Percentiles rank a stretch among this genome's conserved stretches.
phyloP scores from a whole-genome alignment of 2,888 invertebrate genomes.

The Octonoba sinensis region DNA sequence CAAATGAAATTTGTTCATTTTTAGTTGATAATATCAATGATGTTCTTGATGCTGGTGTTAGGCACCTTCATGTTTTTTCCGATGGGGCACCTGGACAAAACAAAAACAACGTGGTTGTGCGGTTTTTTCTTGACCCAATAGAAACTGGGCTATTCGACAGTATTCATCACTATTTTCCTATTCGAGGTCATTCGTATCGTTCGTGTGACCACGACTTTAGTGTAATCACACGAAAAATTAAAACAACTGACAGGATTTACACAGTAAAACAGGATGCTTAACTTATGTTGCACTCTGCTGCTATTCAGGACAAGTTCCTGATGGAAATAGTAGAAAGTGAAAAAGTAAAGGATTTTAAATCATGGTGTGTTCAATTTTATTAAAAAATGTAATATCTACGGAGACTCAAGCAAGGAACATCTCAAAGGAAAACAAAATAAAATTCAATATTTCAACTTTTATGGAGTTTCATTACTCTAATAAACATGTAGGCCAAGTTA shows the following conservation, averaged over 20 bases:
- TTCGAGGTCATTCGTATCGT: conserved; percentile 4
- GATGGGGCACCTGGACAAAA: background rate
- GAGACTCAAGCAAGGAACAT: conserved; percentile 5
- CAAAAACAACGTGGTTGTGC: background rate
- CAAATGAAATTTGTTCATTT: no score
- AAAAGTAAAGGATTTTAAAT: conserved; percentile 11
- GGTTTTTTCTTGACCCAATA: background rate
- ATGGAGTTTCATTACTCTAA: no score
- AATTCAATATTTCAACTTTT: no score
- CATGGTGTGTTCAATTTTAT: background rate
- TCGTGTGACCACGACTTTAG: no score
- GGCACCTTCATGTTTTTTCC: background rate
- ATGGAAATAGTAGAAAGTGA: conserved; percentile 10
- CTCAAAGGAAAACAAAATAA: background rate
- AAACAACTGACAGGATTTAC: conserved; percentile 8
- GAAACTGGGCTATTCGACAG: conserved; percentile 7
- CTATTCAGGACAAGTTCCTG: conserved; percentile 5
- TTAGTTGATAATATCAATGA: no score
- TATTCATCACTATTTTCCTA: conserved; percentile 9
- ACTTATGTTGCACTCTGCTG: conserved; percentile 8
- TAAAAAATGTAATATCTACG: conserved; percentile 5
- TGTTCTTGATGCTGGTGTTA: conserved; percentile 1
- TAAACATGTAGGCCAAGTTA: no score
- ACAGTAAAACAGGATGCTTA: background rate
- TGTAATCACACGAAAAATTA: no score